phyloP scores from a whole-genome alignment of 2,797 vertebrate genomes.

The Halcyon leucocephala region DNA sequence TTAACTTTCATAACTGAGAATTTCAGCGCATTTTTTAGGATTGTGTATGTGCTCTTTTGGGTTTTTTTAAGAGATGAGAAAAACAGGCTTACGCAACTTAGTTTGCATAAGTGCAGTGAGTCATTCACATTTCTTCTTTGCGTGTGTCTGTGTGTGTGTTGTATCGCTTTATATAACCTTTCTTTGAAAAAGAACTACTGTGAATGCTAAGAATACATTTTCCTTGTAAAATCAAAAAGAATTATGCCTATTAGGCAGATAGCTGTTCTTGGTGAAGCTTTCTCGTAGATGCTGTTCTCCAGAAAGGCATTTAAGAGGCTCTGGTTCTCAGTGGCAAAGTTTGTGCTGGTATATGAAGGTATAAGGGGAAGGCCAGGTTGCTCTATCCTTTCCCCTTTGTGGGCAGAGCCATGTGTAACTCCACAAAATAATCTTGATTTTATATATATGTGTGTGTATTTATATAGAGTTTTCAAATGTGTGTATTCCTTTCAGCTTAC shows the following conservation, averaged over 20 bases:
- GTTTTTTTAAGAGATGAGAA: constrained; percentile 48
- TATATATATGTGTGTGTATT: neutral
- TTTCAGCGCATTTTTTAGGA: constrained; percentile 32
- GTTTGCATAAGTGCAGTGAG: constrained; percentile 72
- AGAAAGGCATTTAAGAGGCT: neutral
- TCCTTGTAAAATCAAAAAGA: neutral
- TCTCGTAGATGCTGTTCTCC: neutral
- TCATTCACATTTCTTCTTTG: constrained; percentile 65
- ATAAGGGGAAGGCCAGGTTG: neutral
- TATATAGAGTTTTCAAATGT: neutral
- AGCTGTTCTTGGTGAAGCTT: neutral
- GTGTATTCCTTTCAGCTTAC: neutral
- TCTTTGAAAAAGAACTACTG: constrained; percentile 29
- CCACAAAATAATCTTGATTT: neutral
- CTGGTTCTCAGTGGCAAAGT: neutral
- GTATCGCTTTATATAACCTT: constrained; percentile 51
- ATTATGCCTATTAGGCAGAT: neutral
- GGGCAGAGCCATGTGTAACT: neutral
- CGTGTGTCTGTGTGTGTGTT: constrained; percentile 22
- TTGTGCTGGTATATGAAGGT: neutral
- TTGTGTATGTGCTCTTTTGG: constrained; percentile 8
- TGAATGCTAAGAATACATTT: constrained; percentile 15
- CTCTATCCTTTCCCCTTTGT: neutral
- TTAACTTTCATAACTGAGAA: constrained; percentile 53
- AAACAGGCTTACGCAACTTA: constrained; percentile 68